Conservation (phyloP, 2,113 vertebrate genomes). For the Corythoichthys haematopterus region DNA sequence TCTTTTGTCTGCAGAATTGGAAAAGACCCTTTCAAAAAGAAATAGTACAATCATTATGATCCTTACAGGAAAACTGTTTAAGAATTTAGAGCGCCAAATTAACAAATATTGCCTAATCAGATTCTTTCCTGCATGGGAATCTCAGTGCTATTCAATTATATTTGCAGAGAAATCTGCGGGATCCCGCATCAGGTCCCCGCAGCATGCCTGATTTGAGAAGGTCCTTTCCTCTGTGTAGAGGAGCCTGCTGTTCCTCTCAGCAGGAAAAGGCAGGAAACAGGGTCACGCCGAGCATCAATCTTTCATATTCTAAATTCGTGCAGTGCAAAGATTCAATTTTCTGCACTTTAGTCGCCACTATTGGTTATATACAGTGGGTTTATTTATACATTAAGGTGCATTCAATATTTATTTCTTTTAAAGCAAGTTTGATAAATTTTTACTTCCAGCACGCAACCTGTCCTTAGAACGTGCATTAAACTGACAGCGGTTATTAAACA, state of each 20-base stretch:
- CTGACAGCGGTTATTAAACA: neutral
- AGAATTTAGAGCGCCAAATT: neutral
- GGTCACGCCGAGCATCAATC: constrained; percentile 54
- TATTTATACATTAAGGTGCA: constrained; percentile 60
- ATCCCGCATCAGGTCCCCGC: constrained; percentile 9
- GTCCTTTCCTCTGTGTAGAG: constrained; percentile 19
- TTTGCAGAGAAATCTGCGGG: constrained; percentile 1
- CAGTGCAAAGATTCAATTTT: constrained; percentile 62
- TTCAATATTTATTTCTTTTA: constrained; percentile 60
- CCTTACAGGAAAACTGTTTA: neutral
- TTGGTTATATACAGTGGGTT: constrained; percentile 51
- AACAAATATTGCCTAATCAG: neutral
- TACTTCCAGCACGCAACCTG: neutral
- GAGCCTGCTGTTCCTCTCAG: constrained; percentile 31
- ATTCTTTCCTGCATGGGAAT: neutral
- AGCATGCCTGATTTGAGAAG: constrained; percentile 24
- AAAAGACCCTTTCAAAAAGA: constrained; percentile 11
- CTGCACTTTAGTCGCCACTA: constrained; percentile 55
- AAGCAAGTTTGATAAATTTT: constrained; percentile 7
- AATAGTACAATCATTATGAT: neutral
- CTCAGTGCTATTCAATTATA: neutral
- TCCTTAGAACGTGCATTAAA: neutral
- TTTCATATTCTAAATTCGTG: constrained; percentile 63
- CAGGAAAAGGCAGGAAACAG: constrained; percentile 42
- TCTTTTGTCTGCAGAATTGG: constrained; percentile 16